Evolutionary conservation across 2,113 vertebrate genomes (phyloP).

Genomic region (Scomber colias): DNA sequence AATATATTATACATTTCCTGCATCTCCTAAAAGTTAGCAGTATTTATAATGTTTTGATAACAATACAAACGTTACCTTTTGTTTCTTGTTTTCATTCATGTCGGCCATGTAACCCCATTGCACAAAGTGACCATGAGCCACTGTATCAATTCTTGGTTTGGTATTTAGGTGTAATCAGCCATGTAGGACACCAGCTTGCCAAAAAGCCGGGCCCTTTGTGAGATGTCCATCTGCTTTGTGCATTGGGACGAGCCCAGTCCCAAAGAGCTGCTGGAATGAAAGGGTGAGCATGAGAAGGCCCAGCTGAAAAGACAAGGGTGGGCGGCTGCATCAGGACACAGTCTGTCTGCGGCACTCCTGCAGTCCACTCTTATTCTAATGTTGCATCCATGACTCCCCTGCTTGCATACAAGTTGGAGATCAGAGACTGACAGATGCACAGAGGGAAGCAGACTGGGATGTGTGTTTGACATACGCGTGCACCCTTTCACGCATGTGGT

Average conservation of each 20-base stretch:
- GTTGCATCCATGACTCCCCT: slow-evolving; percentile 67
- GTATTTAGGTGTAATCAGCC: slow-evolving; percentile 98
- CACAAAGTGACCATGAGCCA: slow-evolving; percentile 91
- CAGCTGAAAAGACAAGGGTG: slow-evolving; percentile 81
- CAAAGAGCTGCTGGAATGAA: slow-evolving; percentile 77
- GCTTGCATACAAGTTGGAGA: slow-evolving; percentile 80
- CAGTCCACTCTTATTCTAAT: slow-evolving; percentile 76
- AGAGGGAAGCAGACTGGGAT: slow-evolving; percentile 56
- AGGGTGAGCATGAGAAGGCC: slow-evolving; percentile 79
- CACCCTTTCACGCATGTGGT: slow-evolving; percentile 62
- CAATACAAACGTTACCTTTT: slow-evolving; percentile 87
- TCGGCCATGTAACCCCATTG: slow-evolving; percentile 78
- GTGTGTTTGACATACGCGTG: slow-evolving; percentile 54
- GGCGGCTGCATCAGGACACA: slow-evolving; percentile 75
- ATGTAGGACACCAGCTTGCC: slow-evolving; percentile 98
- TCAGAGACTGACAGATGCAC: slow-evolving; percentile 80
- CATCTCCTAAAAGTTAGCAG: neutral
- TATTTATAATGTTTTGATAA: slow-evolving; percentile 20
- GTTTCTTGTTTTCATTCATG: slow-evolving; percentile 81
- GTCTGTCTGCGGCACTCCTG: slow-evolving; percentile 73
- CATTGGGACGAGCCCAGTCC: slow-evolving; percentile 71
- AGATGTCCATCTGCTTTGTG: slow-evolving; percentile 94
- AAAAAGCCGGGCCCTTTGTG: slow-evolving; percentile 91
- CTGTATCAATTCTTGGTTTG: slow-evolving; percentile 96
- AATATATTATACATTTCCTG: neutral